Evolutionary conservation across 2,888 invertebrate species (phyloP).

Genomic region (Conomelus anceps): DNA sequence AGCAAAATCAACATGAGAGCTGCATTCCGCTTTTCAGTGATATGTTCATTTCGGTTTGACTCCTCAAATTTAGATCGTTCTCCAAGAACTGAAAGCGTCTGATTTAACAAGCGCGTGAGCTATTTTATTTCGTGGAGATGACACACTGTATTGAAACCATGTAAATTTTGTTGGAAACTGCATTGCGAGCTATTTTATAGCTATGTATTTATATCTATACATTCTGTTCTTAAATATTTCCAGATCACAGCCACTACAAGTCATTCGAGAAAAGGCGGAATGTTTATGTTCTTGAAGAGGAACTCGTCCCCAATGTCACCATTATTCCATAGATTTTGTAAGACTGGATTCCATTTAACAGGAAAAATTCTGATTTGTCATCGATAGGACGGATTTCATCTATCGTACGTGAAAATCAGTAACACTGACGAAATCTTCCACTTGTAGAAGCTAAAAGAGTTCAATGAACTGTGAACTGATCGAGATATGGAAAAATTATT

Average conservation of each 20-base stretch:
- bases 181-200: background rate
- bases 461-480: background rate
- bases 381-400: background rate
- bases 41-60: background rate
- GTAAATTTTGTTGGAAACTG: background rate
- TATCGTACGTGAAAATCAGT: background rate
- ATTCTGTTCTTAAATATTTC: background rate
- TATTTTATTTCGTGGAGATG: background rate
- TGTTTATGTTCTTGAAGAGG: background rate
- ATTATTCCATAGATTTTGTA: background rate
- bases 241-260: background rate
- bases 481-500: too few relatives aligned
- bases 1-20: background rate
- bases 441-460: background rate
- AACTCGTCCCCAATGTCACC: background rate
- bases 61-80: background rate
- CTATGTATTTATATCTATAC: background rate
- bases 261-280: background rate
- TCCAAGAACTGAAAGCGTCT: background rate
- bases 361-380: background rate
- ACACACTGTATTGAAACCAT: background rate
- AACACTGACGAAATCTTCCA: background rate
- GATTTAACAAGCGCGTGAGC: background rate
- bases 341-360: background rate
- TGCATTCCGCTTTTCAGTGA: background rate